Evolutionary conservation across 2,888 invertebrate genomes (phyloP), one percentile per base, ranked within the genome.

Genomic region (Drosophila melanosoma): DNA sequence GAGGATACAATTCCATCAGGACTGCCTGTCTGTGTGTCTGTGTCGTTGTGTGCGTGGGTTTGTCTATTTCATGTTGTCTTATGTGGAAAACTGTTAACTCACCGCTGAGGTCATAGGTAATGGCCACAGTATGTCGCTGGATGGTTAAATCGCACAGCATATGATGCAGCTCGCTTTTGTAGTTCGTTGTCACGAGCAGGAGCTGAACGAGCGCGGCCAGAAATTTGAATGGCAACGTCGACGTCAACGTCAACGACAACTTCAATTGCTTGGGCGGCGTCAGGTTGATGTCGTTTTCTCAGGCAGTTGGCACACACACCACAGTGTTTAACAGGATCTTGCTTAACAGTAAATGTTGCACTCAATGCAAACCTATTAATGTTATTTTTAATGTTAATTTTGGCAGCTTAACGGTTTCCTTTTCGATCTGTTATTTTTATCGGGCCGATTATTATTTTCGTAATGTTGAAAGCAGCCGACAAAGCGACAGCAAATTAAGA

Each of bases 61-160:
- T 40, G 10, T 40, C n/a, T 40, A 40, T 20, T 45, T 29, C 29
- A 20, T 48, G 42, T 42, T 42, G 29, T 32, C 20, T n/a, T 42
- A 54, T 57, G 48, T 67, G 53, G 52, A 42, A 52, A 52, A 58
- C 35, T 59, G 51, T 60, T 7, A 79, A 90, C 81, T 91, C 80
- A 89, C 89, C 84, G 86, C 86, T 81, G 90, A 83, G 85, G 89
- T 90, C 91, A 86, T 89, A 82, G 82, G 76, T 81, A 80, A 88
- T 81, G 89, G 91, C 91, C 91, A 83, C 90, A 88, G 86, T 91
- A 84, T 83, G 82, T 82, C 74, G 83, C 76, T 83, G 76, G 76
- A 68, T 74, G 60, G 71, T 82, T 82, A 91, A 90, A 89, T 85
- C 89, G 91, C 91, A 90, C 91, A 92, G 91, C 92, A 92, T 92